These are phyloP conservation scores for Cylas formicarius DNA, from an alignment of 1,140 invertebrate genomes.

Conservation along the genomic window DNA sequence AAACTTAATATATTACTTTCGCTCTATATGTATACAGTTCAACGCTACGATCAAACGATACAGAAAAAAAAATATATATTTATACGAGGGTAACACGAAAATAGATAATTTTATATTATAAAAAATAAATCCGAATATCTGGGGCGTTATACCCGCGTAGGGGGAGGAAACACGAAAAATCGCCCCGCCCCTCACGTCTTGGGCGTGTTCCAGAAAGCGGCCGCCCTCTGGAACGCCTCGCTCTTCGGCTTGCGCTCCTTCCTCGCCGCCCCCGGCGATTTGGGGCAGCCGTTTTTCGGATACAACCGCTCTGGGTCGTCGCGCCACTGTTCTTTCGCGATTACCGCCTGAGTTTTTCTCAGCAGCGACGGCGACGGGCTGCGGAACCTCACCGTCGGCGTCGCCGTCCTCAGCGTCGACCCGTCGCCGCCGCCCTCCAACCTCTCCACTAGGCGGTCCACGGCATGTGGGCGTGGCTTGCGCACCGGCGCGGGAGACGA, in stretches of 20 bases:
- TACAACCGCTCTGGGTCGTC: constrained; percentile 5
- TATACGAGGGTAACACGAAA: too few relatives aligned
- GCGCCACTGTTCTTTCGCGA: constrained; percentile 29
- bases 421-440: constrained; percentile 6
- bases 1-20: too few relatives aligned
- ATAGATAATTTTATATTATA: too few relatives aligned
- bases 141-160: too few relatives aligned
- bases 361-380: constrained; percentile 30
- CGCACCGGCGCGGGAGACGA: background rate
- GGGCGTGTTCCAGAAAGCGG: constrained; percentile 36
- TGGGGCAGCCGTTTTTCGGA: background rate
- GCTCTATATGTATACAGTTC: too few relatives aligned
- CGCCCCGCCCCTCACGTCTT: too few relatives aligned
- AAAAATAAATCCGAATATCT: too few relatives aligned
- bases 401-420: background rate
- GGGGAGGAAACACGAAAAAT: too few relatives aligned
- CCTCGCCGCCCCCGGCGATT: constrained; percentile 1
- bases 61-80: too few relatives aligned
- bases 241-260: constrained; percentile 27
- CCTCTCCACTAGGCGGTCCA: constrained; percentile 10
- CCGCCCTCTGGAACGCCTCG: constrained; percentile 33
- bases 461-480: background rate
- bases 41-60: too few relatives aligned
- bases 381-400: constrained; percentile 23
- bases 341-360: constrained; percentile 30